Conservation (phyloP, 2,113 vertebrate species). For the Erpornis zantholeuca region DNA sequence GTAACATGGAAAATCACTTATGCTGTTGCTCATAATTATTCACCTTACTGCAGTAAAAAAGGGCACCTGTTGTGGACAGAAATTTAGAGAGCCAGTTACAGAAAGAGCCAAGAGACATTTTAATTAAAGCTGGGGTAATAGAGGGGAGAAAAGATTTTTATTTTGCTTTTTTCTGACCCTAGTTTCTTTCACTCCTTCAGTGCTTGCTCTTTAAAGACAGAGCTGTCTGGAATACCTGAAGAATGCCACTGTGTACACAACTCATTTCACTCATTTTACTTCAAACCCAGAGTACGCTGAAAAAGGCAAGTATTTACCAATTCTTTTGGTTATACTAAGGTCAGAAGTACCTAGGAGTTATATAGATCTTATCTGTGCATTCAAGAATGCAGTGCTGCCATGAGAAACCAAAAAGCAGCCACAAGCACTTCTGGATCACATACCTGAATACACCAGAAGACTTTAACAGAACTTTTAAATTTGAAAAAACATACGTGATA, state of each 20-base stretch:
- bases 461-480: neutral
- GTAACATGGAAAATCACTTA: neutral
- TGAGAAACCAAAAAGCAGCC: neutral
- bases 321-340: neutral
- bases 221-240: neutral
- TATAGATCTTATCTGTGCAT: neutral
- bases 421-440: neutral
- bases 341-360: neutral
- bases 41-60: neutral
- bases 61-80: neutral
- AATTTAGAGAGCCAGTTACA: neutral
- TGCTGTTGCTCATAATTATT: neutral
- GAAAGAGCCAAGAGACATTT: neutral
- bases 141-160: neutral
- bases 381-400: neutral
- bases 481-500: neutral
- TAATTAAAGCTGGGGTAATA: neutral
- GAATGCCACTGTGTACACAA: neutral
- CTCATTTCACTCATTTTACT: neutral
- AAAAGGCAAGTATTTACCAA: neutral
- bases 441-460: neutral
- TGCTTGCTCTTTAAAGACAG: neutral
- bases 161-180: neutral
- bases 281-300: neutral
- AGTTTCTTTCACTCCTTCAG: neutral